A percentile compares a stretch with the other conserved stretches of the same genome.
phyloP scores from a whole-genome alignment of 2,113 vertebrate species.

The Cheirogaleus medius region DNA sequence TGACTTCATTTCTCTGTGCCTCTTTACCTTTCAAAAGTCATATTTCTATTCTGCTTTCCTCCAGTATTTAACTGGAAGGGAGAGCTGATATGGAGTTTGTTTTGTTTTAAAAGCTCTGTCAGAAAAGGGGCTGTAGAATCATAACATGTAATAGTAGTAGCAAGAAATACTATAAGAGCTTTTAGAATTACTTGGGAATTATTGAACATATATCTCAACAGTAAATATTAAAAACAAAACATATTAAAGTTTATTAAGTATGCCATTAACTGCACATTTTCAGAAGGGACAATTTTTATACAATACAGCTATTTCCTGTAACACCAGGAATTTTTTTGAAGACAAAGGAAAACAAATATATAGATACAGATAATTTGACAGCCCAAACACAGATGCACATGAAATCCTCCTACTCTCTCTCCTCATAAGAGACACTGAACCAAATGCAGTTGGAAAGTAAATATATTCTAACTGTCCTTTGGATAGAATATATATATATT shows the following conservation, averaged over 20 bases:
- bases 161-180: not conserved
- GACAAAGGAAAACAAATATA: not conserved
- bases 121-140: not conserved
- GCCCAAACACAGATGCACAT: not conserved
- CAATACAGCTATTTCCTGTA: not conserved
- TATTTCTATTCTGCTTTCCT: conserved; percentile 10
- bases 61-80: not conserved
- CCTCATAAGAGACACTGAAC: not conserved
- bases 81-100: not conserved
- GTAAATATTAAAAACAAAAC: not conserved
- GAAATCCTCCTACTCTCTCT: not conserved
- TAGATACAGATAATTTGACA: not conserved
- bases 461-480: not conserved
- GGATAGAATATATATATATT: not conserved
- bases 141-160: not conserved
- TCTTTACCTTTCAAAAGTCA: not conserved
- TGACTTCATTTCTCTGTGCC: conserved; percentile 10
- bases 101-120: conserved; percentile 21
- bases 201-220: not conserved
- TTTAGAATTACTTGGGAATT: not conserved
- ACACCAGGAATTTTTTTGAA: not conserved
- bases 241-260: not conserved
- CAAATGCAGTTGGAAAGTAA: not conserved
- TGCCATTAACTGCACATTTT: not conserved
- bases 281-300: not conserved